Evolutionary conservation across 2,113 vertebrate genomes (phyloP), one percentile per base, ranked within the genome.

Genomic region (Elaphurus davidianus): DNA sequence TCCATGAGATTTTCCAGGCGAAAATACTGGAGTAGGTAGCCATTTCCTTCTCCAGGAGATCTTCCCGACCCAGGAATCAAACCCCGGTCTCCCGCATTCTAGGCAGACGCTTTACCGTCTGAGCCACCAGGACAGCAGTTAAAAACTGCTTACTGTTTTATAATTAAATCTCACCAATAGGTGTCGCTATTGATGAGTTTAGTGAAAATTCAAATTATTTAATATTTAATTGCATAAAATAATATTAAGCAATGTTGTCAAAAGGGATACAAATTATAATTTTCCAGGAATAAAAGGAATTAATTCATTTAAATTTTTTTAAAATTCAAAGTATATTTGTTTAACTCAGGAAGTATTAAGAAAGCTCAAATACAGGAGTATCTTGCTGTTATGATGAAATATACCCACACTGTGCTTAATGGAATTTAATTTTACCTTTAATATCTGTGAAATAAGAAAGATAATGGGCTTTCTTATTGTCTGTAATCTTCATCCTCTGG

Each of bases 111-210:
- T 50, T 50, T 50, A 13, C 47, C 47, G 12, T 50, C 47, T 50
- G 47, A 50, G 11, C 47, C 12, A 50, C 12, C 47, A 13, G 11
- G 47, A 50, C 47, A 50, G 47, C 47, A 50, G 47, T 50, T 50
- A 50, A 50, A 50, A 50, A 3, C 47, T 50, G 47, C 47, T 50
- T 50, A 23, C 43, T 30, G 9, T 55, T 95, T 96, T 30, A 82
- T 67, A 93, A 81, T 57, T 59, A 30, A 6, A 59, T 89, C 43
- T 94, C 45, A 60, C 93, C 94, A 97, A 98, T 86, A 95, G 89
- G 36, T 98, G 91, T 96, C 97, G 92, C 79, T 97, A 71, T 86
- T 97, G 67, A 47, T 95, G 85, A 92, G 54, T 92, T 54, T 71
- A 94, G 50, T 14, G 17, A 25, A 71, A 95, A 79, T 82, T 91